These are phyloP conservation scores for Monopis laevigella DNA, from an alignment of 2,888 invertebrate genomes.

Conservation along the genomic window DNA sequence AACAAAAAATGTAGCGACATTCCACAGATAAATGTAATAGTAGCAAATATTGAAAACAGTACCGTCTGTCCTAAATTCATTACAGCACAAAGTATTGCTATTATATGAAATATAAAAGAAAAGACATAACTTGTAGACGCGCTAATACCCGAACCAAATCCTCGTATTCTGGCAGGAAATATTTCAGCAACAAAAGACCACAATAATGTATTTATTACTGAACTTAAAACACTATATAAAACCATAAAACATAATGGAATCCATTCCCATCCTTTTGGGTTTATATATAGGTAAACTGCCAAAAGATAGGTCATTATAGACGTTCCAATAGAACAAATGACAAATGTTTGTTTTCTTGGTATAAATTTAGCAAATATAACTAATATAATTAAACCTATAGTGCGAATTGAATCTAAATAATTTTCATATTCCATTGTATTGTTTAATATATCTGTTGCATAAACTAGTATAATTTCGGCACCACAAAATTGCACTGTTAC, in stretches of 20 bases:
- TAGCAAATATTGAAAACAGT: constrained; percentile 30
- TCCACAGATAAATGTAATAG: constrained; percentile 24
- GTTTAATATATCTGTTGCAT: constrained; percentile 31
- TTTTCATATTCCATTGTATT: constrained; percentile 28
- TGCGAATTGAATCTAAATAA: constrained; percentile 30
- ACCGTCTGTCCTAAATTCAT: constrained; percentile 24
- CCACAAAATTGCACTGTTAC: constrained; percentile 32
- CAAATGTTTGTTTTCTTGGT: constrained; percentile 27
- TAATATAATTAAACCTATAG: constrained; percentile 21
- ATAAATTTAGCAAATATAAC: constrained; percentile 27
- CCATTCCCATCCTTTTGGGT: constrained; percentile 25
- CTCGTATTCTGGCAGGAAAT: constrained; percentile 33
- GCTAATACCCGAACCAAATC: constrained; percentile 34
- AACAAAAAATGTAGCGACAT: constrained; percentile 28
- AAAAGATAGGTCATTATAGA: constrained; percentile 24
- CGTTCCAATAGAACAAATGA: constrained; percentile 24
- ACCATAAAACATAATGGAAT: constrained; percentile 27
- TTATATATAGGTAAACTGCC: constrained; percentile 25
- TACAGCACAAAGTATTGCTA: constrained; percentile 31
- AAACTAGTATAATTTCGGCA: constrained; percentile 32
- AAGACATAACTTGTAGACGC: constrained; percentile 29
- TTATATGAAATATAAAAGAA: constrained; percentile 31
- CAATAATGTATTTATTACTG: constrained; percentile 24
- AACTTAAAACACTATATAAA: constrained; percentile 28
- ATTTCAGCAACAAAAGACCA: constrained; percentile 38